These are phyloP conservation scores for Pilophorus perplexus DNA, from an alignment of 2,888 invertebrate species.

Conservation along the genomic window DNA sequence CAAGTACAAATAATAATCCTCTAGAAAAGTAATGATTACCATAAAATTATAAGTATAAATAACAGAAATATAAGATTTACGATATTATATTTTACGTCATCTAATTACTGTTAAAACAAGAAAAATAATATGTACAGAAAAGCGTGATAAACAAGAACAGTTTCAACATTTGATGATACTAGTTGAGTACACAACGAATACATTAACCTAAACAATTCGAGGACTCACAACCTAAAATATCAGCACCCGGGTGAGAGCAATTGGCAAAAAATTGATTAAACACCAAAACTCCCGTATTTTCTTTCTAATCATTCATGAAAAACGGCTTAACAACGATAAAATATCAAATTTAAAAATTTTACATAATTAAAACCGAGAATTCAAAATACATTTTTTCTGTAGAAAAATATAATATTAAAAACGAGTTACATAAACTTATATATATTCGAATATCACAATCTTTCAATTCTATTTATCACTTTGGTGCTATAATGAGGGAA, in stretches of 20 bases:
- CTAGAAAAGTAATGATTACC: conserved; percentile 1
- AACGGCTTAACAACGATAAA: conserved; percentile 14
- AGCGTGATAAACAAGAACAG: conserved; percentile 11
- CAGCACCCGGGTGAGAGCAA: conserved; percentile 27
- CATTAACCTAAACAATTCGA: neutral
- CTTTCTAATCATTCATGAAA: neutral
- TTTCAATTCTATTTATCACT: conserved; percentile 46
- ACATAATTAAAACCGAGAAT: conserved; percentile 14
- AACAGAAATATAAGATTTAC: no score
- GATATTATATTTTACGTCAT: no score
- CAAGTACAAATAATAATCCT: conserved; percentile 14
- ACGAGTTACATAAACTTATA: conserved; percentile 24
- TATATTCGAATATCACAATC: conserved; percentile 45
- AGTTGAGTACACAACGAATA: conserved; percentile 10
- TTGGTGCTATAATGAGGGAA: conserved; percentile 43
- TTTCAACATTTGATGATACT: conserved; percentile 1
- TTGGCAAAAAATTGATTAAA: neutral
- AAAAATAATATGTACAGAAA: neutral
- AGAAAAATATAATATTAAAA: conserved; percentile 31
- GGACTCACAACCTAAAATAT: conserved; percentile 26
- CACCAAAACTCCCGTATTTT: neutral
- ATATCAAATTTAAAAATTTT: conserved; percentile 25
- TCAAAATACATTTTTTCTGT: conserved; percentile 35
- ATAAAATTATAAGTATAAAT: conserved; percentile 5
- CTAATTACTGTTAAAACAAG: conserved; percentile 6